Evolutionary conservation across 2,888 invertebrate species (phyloP).

Genomic region (Euproctis similis): DNA sequence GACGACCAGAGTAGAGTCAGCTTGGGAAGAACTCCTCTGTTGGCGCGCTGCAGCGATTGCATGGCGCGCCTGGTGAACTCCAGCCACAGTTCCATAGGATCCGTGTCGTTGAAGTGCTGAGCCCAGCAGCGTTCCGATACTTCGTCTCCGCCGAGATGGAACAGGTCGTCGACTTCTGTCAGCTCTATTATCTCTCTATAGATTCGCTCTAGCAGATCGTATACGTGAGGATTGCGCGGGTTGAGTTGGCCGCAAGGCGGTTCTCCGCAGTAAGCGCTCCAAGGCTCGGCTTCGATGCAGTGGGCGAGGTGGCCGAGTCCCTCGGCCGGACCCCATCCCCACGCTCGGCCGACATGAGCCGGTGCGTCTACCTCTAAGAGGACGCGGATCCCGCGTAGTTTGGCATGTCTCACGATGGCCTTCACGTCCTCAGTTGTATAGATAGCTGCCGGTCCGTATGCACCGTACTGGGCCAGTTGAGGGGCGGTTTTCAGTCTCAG

Average conservation of each 20-base stretch:
- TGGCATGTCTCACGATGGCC: conserved; percentile 84
- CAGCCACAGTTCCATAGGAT: conserved; percentile 86
- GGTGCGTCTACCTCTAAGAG: conserved; percentile 94
- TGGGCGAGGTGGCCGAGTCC: conserved; percentile 86
- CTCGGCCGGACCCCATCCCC: conserved; percentile 86
- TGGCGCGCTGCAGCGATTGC: conserved; percentile 77
- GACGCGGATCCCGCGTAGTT: conserved; percentile 88
- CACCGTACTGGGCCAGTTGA: conserved; percentile 87
- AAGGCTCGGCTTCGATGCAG: conserved; percentile 87
- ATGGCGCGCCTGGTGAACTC: conserved; percentile 83
- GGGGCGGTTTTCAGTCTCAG: conserved; percentile 85
- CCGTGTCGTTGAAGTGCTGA: conserved; percentile 83
- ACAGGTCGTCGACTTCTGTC: conserved; percentile 84
- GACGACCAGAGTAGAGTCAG: conserved; percentile 85
- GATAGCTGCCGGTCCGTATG: conserved; percentile 86
- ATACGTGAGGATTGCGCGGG: conserved; percentile 86
- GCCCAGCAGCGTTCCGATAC: conserved; percentile 89
- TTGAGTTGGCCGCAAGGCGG: conserved; percentile 92
- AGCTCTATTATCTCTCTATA: conserved; percentile 84
- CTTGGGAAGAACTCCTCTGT: conserved; percentile 73
- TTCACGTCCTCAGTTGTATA: conserved; percentile 83
- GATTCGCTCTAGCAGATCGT: conserved; percentile 81
- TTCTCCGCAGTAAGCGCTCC: conserved; percentile 87
- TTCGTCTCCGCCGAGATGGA: conserved; percentile 90
- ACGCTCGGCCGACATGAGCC: conserved; percentile 91